A percentile compares a stretch with the other conserved stretches of the same genome.
Evolutionary conservation across 1,140 invertebrate species (phyloP).

Genomic region (Trachymyrmex cornetzi): DNA sequence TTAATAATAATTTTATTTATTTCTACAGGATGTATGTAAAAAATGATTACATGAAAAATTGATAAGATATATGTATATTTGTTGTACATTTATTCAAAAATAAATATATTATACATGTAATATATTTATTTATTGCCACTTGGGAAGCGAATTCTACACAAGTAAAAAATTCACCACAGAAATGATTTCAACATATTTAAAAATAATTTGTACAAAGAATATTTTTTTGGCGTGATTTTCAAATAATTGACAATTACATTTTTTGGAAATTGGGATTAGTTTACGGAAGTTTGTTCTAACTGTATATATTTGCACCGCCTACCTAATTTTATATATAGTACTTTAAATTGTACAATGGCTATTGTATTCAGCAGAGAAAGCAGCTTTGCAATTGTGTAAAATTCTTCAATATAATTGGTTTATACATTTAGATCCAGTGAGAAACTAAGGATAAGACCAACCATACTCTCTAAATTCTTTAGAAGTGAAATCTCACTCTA

Average conservation of each 20-base stretch:
- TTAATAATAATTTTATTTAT: background rate
- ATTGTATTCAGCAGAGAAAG: too few species aligned
- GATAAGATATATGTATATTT: slow-evolving; percentile 12
- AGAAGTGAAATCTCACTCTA: too few species aligned
- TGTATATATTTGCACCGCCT: background rate
- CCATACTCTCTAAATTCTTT: too few species aligned
- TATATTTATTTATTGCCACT: too few species aligned
- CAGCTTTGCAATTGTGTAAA: too few species aligned
- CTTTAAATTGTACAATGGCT: too few species aligned
- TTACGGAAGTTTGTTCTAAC: background rate
- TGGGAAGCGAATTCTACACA: background rate
- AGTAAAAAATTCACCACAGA: background rate
- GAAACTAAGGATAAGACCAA: too few species aligned
- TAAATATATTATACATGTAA: too few species aligned
- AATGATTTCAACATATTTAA: background rate
- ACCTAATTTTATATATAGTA: too few species aligned
- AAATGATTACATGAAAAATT: background rate
- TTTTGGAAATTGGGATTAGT: too few species aligned
- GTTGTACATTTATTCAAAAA: background rate
- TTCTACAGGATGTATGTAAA: background rate
- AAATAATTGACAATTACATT: background rate
- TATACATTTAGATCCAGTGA: too few species aligned
- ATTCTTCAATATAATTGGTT: too few species aligned
- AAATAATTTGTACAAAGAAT: background rate
- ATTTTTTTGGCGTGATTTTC: background rate